Evolutionary conservation across 2,113 vertebrate genomes (phyloP).

Genomic region (Strix aluco): DNA sequence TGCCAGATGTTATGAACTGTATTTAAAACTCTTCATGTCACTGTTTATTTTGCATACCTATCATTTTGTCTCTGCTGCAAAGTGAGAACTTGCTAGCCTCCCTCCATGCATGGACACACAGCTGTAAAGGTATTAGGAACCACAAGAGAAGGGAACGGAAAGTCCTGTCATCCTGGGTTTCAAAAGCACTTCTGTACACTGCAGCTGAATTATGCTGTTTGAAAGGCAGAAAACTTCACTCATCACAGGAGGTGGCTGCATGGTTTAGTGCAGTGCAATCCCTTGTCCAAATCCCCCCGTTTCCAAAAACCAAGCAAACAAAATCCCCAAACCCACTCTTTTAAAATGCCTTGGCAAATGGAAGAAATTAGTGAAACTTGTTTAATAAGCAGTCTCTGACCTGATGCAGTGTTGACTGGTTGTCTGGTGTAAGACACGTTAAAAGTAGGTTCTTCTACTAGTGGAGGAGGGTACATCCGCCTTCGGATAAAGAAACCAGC

Average conservation of each 20-base stretch:
- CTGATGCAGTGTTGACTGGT: slow-evolving; percentile 80
- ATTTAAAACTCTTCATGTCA: not conserved
- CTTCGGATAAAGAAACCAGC: slow-evolving; percentile 95
- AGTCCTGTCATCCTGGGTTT: not conserved
- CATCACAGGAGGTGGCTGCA: not conserved
- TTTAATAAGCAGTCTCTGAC: slow-evolving; percentile 70
- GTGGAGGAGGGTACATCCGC: slow-evolving; percentile 89
- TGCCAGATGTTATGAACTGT: not conserved
- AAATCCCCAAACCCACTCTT: not conserved
- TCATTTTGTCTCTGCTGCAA: not conserved
- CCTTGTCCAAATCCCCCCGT: not conserved
- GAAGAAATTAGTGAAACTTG: not conserved
- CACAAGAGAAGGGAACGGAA: not conserved
- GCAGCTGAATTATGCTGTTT: not conserved
- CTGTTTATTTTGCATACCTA: not conserved
- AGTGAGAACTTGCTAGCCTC: not conserved
- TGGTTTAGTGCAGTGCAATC: not conserved
- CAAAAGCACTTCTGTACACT: not conserved
- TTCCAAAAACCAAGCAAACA: not conserved
- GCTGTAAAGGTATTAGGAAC: not conserved
- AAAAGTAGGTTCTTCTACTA: slow-evolving; percentile 91
- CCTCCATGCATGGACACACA: not conserved
- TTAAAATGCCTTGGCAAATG: not conserved
- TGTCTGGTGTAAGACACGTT: slow-evolving; percentile 96
- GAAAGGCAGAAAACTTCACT: not conserved